Base-by-base conservation (phyloP, 2,113 vertebrate genomes). In the Hepsetus odoe region DNA sequence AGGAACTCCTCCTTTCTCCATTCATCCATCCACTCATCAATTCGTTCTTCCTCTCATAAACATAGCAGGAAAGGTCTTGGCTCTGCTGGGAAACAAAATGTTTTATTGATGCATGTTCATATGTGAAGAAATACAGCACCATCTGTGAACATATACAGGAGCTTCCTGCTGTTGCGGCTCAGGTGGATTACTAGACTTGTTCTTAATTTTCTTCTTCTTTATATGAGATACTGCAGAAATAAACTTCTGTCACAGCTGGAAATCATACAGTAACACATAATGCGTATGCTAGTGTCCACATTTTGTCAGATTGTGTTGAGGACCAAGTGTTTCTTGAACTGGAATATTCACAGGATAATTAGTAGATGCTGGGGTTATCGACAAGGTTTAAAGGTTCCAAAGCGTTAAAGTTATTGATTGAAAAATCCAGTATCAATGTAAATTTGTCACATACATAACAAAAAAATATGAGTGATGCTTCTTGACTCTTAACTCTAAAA, bases 1-100 rank as follows among this genome's bases (percentile, higher is more conserved):
- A 49, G 86, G 90, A 89, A 91, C 87, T 89, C 88, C 87, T 30
- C 72, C 88, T 88, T 88, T 86, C 91, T 90, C 88, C 74, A 90
- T 87, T 91, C 85, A 92, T 92, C 91, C 89, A 91, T 92, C 88
- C 87, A 82, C 88, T 92, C n/a, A 85, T 92, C 91, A 91, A 89
- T 90, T 92, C 89, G 86, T 89, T 90, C 87, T 91, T 85, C 88
- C 86, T 87, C 88, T 90, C 90, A 89, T 93, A 93, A 87, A 92
- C 91, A 92, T 92, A 89, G 90, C 86, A 89, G 86, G 81, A 87
- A 12, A 58, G 40, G 68, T 74, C 87, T 83, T 74, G 76, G 85
- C 86, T 86, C 90, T 82, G 85, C 85, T 83, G 90, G 91, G 90
- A 90, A 85, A 86, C 87, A 89, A 91, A 91, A 90, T 91, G 87